A percentile compares a stretch with the other conserved stretches of the same genome.
Conservation (phyloP, 2,888 invertebrate genomes). For the Andrena marginata region DNA sequence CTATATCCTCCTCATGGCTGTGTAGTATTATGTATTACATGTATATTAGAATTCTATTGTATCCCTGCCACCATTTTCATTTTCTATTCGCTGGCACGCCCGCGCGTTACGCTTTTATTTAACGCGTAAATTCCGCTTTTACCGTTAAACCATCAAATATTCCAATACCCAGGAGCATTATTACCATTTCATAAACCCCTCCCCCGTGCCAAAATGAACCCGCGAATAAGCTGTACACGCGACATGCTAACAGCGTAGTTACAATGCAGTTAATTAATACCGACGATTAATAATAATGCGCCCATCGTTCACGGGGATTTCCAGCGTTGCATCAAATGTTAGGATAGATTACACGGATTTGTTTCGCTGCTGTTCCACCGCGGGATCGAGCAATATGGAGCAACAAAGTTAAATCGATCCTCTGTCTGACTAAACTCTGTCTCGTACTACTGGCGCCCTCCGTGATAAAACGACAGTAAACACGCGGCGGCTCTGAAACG, state of each 20-base stretch:
- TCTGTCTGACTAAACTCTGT: neutral
- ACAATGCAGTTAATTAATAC: conserved; percentile 30
- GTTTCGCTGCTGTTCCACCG: neutral
- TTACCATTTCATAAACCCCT: neutral
- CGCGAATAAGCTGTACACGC: neutral
- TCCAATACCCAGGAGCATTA: neutral
- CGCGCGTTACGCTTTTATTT: too few species aligned
- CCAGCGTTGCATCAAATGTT: conserved; percentile 3
- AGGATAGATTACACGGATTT: neutral
- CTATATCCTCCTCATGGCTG: too few species aligned
- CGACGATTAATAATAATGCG: conserved; percentile 29
- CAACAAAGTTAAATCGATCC: neutral
- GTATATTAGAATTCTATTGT: too few species aligned
- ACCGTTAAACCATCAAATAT: too few species aligned
- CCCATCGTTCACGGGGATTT: neutral
- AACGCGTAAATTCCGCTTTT: too few species aligned
- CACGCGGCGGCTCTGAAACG: neutral
- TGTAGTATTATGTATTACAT: too few species aligned
- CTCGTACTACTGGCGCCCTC: neutral
- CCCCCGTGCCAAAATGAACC: neutral
- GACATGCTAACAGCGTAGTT: neutral
- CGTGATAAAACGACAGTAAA: neutral
- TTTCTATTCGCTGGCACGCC: too few species aligned
- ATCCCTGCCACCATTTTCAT: too few species aligned
- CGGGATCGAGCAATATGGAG: neutral